phyloP scores from a whole-genome alignment of 92 coral and sea anemone genomes.

The Bergia sp. region DNA sequence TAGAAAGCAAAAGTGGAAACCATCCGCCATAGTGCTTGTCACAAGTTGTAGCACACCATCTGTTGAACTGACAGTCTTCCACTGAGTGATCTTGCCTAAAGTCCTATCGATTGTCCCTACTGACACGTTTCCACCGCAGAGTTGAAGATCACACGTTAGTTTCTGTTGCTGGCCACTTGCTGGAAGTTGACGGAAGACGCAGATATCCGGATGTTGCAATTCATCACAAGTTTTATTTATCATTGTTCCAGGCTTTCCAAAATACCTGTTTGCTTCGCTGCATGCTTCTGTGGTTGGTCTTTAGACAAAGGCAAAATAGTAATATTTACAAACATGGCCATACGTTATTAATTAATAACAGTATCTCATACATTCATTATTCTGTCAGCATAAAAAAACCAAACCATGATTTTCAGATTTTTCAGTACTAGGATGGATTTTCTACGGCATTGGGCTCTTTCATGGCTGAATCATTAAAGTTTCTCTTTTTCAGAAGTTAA shows the following conservation, averaged over 20 bases:
- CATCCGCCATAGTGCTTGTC: conserved; percentile 19
- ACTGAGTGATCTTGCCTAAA: conserved; percentile 25
- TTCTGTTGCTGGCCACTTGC: conserved; percentile 3
- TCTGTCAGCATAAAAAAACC: too few species aligned
- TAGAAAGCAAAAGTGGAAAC: conserved; percentile 49
- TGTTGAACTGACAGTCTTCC: conserved; percentile 27
- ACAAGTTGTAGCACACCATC: conserved; percentile 30
- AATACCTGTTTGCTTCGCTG: conserved; percentile 7
- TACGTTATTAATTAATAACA: too few species aligned
- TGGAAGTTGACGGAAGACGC: neutral
- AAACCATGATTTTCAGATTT: too few species aligned
- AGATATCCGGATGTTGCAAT: conserved; percentile 13
- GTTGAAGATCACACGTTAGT: neutral
- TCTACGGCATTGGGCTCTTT: too few species aligned
- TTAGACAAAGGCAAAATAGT: neutral
- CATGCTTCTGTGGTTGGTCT: conserved; percentile 21
- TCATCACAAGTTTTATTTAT: conserved; percentile 18
- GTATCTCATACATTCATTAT: too few species aligned
- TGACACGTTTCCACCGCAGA: neutral
- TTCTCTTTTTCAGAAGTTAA: too few species aligned
- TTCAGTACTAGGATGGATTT: too few species aligned
- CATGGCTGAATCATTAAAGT: too few species aligned
- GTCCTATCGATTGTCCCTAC: conserved; percentile 39
- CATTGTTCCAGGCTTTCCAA: conserved; percentile 11
- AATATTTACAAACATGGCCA: too few species aligned